These are phyloP conservation scores for Venustaconcha ellipsiformis DNA, from an alignment of 1,140 invertebrate genomes.

Conservation along the genomic window DNA sequence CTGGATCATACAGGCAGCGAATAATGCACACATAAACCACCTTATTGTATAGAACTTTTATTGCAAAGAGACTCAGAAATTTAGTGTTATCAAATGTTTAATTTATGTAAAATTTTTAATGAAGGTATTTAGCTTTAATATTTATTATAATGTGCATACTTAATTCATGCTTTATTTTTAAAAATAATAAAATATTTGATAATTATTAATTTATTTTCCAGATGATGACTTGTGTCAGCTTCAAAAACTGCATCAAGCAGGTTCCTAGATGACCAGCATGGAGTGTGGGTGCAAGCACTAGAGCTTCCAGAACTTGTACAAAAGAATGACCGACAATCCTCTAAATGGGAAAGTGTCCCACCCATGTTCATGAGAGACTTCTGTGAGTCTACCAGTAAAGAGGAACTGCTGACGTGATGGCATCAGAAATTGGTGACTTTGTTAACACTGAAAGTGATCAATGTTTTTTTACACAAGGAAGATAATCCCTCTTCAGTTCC, in stretches of 20 bases:
- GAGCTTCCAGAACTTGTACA: constrained; percentile 21
- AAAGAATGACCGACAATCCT: neutral
- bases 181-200: too few species aligned
- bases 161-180: too few species aligned
- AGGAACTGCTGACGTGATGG: neutral
- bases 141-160: neutral
- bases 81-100: too few species aligned
- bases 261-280: constrained; percentile 83
- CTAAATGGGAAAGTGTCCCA: constrained; percentile 7
- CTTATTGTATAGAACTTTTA: too few species aligned
- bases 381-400: neutral
- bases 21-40: too few species aligned
- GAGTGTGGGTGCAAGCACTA: constrained; percentile 68
- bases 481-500: constrained; percentile 1
- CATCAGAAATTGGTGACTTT: constrained; percentile 21
- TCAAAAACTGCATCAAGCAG: constrained; percentile 80
- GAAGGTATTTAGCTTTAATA: too few species aligned
- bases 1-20: too few species aligned
- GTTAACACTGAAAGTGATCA: constrained; percentile 28
- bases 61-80: too few species aligned
- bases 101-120: too few species aligned
- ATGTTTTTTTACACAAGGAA: constrained; percentile 24
- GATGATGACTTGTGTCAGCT: constrained; percentile 73
- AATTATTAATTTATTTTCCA: constrained; percentile 34
- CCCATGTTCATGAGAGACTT: neutral